Conservation (phyloP, 2,113 vertebrate species). For the Tretioscincus oriximinensis region DNA sequence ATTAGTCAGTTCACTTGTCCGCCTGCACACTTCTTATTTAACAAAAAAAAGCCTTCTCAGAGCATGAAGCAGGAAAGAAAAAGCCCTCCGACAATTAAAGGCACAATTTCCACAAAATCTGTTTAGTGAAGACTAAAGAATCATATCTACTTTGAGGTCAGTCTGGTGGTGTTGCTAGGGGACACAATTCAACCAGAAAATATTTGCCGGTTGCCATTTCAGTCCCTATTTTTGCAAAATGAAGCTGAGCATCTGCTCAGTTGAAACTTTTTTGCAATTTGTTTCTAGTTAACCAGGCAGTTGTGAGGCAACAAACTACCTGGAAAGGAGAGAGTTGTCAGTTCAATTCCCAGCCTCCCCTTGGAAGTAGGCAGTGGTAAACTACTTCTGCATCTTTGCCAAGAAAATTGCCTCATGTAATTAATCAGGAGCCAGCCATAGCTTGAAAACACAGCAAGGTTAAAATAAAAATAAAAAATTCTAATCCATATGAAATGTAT, state of each 20-base stretch:
- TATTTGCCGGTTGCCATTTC: not conserved
- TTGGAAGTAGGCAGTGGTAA: too few species aligned
- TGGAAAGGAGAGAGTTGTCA: too few species aligned
- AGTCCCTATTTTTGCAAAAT: not conserved
- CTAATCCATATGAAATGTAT: not conserved
- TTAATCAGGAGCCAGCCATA: too few species aligned
- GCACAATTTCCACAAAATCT: not conserved
- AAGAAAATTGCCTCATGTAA: too few species aligned
- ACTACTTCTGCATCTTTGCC: too few species aligned
- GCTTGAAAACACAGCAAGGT: too few species aligned
- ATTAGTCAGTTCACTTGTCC: conserved; percentile 21
- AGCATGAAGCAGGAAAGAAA: not conserved
- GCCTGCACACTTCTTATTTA: not conserved
- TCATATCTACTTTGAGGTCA: not conserved
- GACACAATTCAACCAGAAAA: not conserved
- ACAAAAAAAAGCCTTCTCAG: not conserved
- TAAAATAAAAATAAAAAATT: too few species aligned
- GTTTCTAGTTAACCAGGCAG: not conserved
- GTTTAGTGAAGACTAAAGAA: not conserved
- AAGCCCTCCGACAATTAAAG: not conserved
- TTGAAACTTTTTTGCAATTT: not conserved
- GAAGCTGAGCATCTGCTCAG: too few species aligned
- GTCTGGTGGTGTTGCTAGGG: not conserved
- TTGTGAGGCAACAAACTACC: too few species aligned
- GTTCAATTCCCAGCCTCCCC: too few species aligned